These are phyloP conservation scores for Miichthys miiuy DNA, from an alignment of 2,797 vertebrate genomes.

Conservation along the genomic window DNA sequence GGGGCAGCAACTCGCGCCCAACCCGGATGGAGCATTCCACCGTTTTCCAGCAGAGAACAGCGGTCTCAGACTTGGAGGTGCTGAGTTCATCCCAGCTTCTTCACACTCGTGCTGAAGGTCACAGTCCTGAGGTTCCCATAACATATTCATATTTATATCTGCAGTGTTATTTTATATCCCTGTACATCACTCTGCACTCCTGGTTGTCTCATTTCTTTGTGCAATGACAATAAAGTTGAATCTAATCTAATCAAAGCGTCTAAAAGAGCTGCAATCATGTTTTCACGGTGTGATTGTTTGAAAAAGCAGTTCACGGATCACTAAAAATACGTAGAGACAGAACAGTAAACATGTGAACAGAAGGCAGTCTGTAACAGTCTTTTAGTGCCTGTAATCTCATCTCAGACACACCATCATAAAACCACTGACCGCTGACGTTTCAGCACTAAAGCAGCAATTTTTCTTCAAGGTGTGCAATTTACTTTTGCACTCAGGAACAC, in stretches of 20 bases:
- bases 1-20: no score
- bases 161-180: no score
- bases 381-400: neutral
- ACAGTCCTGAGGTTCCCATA: no score
- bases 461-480: constrained; percentile 11
- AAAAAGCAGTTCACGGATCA: neutral
- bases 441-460: neutral
- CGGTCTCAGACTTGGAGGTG: no score
- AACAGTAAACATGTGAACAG: neutral
- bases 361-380: neutral
- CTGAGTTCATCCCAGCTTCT: no score
- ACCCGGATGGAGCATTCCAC: no score
- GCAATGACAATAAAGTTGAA: no score
- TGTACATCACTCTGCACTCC: no score
- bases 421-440: neutral
- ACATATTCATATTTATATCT: no score
- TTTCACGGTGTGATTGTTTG: neutral
- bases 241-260: neutral
- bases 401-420: neutral
- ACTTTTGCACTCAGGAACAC: constrained; percentile 28
- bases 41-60: no score
- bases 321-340: neutral
- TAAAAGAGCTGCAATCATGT: neutral
- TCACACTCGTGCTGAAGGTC: no score
- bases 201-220: no score